A percentile compares a stretch with the other conserved stretches of the same genome.
phyloP scores from a whole-genome alignment of 2,113 vertebrate genomes.

The Mixornis gularis region DNA sequence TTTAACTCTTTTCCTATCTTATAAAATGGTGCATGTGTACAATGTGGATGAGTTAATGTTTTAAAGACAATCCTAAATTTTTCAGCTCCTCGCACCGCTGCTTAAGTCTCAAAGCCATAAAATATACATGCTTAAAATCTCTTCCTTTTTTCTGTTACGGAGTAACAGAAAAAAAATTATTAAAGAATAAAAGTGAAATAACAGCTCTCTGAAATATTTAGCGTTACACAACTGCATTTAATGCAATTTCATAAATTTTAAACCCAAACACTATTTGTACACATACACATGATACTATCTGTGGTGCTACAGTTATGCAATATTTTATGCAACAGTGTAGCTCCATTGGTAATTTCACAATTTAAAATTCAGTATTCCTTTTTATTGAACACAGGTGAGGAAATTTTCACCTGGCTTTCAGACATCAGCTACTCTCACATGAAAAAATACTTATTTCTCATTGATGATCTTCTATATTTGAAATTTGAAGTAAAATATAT shows the following conservation, averaged over 20 bases:
- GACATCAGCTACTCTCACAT: not conserved
- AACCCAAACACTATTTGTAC: not conserved
- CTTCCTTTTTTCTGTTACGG: not conserved
- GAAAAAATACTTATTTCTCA: not conserved
- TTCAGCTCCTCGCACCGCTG: not conserved
- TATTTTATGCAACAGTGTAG: not conserved
- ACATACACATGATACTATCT: not conserved
- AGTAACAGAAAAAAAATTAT: too few relatives aligned
- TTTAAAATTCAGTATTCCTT: not conserved
- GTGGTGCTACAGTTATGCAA: not conserved
- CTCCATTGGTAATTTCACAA: constrained; percentile 15
- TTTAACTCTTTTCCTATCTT: not conserved
- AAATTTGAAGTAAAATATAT: not conserved
- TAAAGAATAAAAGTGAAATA: not conserved
- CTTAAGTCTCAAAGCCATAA: constrained; percentile 1
- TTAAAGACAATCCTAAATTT: constrained; percentile 13
- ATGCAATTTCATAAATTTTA: constrained; percentile 12
- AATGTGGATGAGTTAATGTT: not conserved
- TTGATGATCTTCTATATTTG: not conserved
- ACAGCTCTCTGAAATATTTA: not conserved
- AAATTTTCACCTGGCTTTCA: not conserved
- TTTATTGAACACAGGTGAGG: not conserved
- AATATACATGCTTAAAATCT: not conserved
- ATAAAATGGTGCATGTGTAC: not conserved
- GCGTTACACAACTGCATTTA: not conserved